Conservation (phyloP, 2,888 invertebrate species). For the Chrysolina oricalcia region DNA sequence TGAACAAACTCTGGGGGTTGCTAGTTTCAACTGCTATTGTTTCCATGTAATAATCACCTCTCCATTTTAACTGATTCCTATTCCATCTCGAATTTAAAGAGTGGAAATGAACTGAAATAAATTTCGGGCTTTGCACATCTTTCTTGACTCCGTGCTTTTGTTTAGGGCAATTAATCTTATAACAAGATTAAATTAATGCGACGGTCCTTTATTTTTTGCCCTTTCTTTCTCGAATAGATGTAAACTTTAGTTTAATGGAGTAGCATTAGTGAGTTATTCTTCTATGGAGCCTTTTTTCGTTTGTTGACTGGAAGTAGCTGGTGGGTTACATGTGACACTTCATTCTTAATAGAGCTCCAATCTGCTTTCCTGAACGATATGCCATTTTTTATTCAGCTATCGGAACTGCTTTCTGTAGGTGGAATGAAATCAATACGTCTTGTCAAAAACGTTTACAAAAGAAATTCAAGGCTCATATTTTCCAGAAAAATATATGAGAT, state of each 20-base stretch:
- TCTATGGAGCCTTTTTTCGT: conserved; percentile 40
- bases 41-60: conserved; percentile 54
- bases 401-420: neutral
- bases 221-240: conserved; percentile 43
- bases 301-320: conserved; percentile 33
- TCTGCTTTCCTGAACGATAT: neutral
- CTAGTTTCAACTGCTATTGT: conserved; percentile 58
- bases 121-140: conserved; percentile 59
- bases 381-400: neutral
- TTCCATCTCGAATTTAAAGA: conserved; percentile 58
- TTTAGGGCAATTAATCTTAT: conserved; percentile 60
- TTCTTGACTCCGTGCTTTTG: conserved; percentile 58
- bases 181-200: conserved; percentile 56
- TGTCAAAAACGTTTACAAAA: neutral
- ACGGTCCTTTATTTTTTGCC: conserved; percentile 43
- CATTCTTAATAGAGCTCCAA: conserved; percentile 22
- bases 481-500: too few species aligned
- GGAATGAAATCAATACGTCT: neutral
- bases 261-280: conserved; percentile 45
- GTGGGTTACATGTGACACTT: conserved; percentile 34
- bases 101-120: conserved; percentile 61
- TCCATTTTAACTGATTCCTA: conserved; percentile 47
- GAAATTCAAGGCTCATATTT: neutral
- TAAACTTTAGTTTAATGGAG: conserved; percentile 50
- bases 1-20: conserved; percentile 50